Conservation (phyloP, 2,113 vertebrate genomes). For the Catharus bicknelli region DNA sequence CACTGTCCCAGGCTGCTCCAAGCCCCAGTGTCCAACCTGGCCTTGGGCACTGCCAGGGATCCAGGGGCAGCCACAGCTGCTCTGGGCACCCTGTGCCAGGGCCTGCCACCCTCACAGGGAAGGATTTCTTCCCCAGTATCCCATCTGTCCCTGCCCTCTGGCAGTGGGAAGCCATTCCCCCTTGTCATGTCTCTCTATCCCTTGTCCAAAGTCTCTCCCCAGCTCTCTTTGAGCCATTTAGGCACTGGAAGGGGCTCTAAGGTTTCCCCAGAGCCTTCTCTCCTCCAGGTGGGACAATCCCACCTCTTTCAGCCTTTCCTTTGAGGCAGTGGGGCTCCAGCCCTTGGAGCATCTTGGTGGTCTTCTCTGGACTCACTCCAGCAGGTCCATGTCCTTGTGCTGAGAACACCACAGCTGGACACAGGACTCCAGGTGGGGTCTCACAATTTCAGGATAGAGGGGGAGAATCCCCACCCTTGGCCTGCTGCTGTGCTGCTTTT, state of each 20-base stretch:
- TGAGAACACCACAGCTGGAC: not conserved
- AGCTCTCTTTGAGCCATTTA: not conserved
- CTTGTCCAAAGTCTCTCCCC: not conserved
- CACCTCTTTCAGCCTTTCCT: not conserved
- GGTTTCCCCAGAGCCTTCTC: not conserved
- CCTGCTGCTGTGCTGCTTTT: not conserved
- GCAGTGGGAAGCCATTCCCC: not conserved
- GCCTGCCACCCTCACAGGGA: accelerated
- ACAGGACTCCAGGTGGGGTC: not conserved
- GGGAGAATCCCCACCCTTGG: not conserved
- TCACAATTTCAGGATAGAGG: not conserved
- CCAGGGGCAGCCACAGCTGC: not conserved
- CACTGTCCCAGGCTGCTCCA: not conserved
- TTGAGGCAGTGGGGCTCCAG: not conserved
- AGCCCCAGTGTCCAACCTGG: not conserved
- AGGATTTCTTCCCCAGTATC: accelerated
- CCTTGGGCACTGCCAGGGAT: not conserved
- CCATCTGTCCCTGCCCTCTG: accelerated
- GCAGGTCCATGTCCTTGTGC: accelerated
- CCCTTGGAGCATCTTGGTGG: not conserved
- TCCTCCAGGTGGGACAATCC: not conserved
- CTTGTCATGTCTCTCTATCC: accelerated
- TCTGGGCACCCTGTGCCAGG: not conserved
- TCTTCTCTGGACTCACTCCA: not conserved
- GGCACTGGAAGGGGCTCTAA: not conserved